Percentiles rank a stretch among this genome's conserved stretches.
phyloP scores from a whole-genome alignment of 2,797 vertebrate genomes.

The Halcyon smyrnensis region DNA sequence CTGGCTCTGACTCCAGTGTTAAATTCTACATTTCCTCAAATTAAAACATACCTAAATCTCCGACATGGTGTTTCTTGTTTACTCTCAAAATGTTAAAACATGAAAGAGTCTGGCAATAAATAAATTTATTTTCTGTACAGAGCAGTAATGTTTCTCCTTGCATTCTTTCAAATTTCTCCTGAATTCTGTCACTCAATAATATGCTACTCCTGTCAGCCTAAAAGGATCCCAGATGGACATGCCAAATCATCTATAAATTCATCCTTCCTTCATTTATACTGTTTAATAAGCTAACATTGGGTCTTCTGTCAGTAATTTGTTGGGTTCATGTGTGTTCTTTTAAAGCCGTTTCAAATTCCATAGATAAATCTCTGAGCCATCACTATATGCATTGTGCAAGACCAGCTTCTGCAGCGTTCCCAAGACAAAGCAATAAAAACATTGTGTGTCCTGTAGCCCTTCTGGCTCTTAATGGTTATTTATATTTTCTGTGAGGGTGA shows the following conservation, averaged over 20 bases:
- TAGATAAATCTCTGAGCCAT: slow-evolving; percentile 74
- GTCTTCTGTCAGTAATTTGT: slow-evolving; percentile 57
- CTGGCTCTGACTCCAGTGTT: neutral
- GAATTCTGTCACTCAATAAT: slow-evolving; percentile 46
- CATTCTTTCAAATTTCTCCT: slow-evolving; percentile 60
- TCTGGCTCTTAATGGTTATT: neutral
- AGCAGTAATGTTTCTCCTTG: slow-evolving; percentile 35
- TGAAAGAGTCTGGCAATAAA: neutral
- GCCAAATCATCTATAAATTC: slow-evolving; percentile 20
- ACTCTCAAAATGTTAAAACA: neutral
- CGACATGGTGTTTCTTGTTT: neutral
- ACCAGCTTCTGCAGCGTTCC: slow-evolving; percentile 27
- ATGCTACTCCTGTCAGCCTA: slow-evolving; percentile 50
- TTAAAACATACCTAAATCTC: neutral
- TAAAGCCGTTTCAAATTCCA: slow-evolving; percentile 41
- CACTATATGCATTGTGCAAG: slow-evolving; percentile 32
- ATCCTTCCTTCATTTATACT: slow-evolving; percentile 68
- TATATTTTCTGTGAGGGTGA: neutral
- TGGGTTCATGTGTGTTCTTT: slow-evolving; percentile 53
- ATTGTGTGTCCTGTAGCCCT: neutral
- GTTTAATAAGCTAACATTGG: slow-evolving; percentile 65
- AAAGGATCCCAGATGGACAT: slow-evolving; percentile 45
- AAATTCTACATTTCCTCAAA: neutral
- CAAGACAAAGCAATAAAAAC: slow-evolving; percentile 59
- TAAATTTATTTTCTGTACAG: slow-evolving; percentile 25